These are phyloP conservation scores for Congeria kusceri DNA, from an alignment of 2,888 invertebrate species.

Conservation along the genomic window DNA sequence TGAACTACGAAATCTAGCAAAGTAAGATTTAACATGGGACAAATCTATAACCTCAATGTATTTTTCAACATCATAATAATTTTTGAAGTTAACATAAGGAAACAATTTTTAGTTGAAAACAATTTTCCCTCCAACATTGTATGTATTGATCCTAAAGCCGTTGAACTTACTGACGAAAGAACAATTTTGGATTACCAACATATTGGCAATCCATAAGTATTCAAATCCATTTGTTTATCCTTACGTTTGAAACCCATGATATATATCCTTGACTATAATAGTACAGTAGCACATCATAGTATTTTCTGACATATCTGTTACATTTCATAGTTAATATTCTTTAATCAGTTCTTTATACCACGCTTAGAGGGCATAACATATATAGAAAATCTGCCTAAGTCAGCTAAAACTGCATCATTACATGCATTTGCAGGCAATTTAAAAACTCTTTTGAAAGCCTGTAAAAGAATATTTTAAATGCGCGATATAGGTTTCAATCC, in stretches of 20 bases:
- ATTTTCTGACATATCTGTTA: constrained; percentile 11
- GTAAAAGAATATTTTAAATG: constrained; percentile 32
- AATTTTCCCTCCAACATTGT: constrained; percentile 6
- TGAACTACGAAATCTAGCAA: no score
- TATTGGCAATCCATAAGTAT: constrained; percentile 7
- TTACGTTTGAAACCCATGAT: constrained; percentile 24
- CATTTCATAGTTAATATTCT: constrained; percentile 12
- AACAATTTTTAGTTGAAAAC: background rate
- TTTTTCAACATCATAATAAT: background rate
- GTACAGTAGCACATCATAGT: constrained; percentile 16
- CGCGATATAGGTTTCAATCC: constrained; percentile 15
- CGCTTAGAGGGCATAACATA: constrained; percentile 27
- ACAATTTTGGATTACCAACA: no score
- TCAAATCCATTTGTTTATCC: constrained; percentile 24
- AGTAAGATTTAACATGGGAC: no score
- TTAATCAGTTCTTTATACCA: no score
- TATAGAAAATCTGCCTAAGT: constrained; percentile 25
- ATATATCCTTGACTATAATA: background rate
- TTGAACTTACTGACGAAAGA: constrained; percentile 13
- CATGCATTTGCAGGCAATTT: constrained; percentile 13
- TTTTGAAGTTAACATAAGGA: background rate
- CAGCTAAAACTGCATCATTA: constrained; percentile 26
- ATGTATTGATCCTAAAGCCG: constrained; percentile 19
- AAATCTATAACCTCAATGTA: no score
- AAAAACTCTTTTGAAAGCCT: constrained; percentile 26